phyloP scores from a whole-genome alignment of 2,113 vertebrate species.

The Emydura subglobosa region DNA sequence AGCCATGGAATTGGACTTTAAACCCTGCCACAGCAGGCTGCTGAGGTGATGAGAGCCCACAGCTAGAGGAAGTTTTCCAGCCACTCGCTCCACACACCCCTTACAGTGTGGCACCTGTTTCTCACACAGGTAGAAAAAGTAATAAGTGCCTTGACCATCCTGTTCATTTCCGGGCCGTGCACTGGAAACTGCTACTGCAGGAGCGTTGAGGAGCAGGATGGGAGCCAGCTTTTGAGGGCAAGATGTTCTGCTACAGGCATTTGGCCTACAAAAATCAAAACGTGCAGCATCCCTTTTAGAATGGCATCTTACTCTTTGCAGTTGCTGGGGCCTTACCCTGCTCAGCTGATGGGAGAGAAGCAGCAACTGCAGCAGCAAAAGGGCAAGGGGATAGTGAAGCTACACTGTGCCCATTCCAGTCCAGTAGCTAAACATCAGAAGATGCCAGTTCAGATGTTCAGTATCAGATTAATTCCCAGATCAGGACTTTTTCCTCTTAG shows the following conservation, averaged over 20 bases:
- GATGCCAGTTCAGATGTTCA: fast-evolving
- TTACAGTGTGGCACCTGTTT: constrained; percentile 36
- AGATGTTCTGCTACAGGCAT: not conserved
- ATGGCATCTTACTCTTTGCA: fast-evolving
- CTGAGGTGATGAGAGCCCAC: constrained; percentile 16
- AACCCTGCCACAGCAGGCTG: constrained; percentile 17
- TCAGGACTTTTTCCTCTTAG: not conserved
- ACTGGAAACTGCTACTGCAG: not conserved
- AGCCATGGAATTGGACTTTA: constrained; percentile 36
- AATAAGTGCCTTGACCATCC: not conserved
- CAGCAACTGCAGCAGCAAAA: not conserved
- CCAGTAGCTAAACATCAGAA: not conserved
- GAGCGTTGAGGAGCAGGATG: not conserved
- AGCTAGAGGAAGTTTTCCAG: constrained; percentile 18
- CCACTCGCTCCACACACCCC: not conserved
- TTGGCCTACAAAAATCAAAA: fast-evolving
- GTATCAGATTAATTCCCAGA: not conserved
- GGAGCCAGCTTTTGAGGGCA: not conserved
- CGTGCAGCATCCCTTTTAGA: not conserved
- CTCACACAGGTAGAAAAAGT: not conserved
- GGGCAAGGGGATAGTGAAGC: not conserved
- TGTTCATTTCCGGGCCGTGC: not conserved
- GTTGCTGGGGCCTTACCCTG: not conserved
- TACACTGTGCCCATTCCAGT: not conserved
- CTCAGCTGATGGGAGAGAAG: not conserved